Evolutionary conservation across 23 tunicate species (phyloP).

Genomic region (Phallusia fumigata): DNA sequence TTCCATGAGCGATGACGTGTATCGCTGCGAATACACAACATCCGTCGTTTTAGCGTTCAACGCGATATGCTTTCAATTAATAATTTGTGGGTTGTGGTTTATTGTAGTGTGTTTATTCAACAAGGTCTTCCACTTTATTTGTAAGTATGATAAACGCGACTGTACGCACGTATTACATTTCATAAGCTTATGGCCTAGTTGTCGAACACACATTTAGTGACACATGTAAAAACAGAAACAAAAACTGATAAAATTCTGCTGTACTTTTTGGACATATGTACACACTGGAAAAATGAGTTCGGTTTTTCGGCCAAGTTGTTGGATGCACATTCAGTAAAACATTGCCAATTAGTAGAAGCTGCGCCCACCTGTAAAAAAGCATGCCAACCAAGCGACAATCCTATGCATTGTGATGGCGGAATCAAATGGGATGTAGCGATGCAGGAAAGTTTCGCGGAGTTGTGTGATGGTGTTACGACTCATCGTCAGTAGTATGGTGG

Average conservation of each 20-base stretch:
- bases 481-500: constrained; percentile 85
- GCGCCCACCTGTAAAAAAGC: constrained; percentile 59
- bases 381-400: constrained; percentile 81
- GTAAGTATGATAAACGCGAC: neutral
- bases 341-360: too few relatives aligned
- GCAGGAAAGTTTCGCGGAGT: constrained; percentile 86
- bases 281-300: too few relatives aligned
- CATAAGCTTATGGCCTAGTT: too few relatives aligned
- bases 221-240: too few relatives aligned
- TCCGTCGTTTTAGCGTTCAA: constrained; percentile 17
- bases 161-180: too few relatives aligned
- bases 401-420: constrained; percentile 79
- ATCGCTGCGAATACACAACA: constrained; percentile 3
- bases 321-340: neutral
- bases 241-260: too few relatives aligned
- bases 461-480: constrained; percentile 81
- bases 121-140: neutral
- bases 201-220: too few relatives aligned
- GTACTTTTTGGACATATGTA: too few relatives aligned
- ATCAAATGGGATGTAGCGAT: constrained; percentile 89
- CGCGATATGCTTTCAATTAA: too few relatives aligned
- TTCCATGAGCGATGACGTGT: constrained; percentile 74
- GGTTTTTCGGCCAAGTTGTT: neutral
- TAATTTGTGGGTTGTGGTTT: constrained; percentile 53
- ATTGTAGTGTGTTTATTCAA: too few relatives aligned